A percentile compares a stretch with the other conserved stretches of the same genome.
These are phyloP conservation scores for Seira musarum DNA, from an alignment of 2,888 invertebrate genomes.

Conservation along the genomic window DNA sequence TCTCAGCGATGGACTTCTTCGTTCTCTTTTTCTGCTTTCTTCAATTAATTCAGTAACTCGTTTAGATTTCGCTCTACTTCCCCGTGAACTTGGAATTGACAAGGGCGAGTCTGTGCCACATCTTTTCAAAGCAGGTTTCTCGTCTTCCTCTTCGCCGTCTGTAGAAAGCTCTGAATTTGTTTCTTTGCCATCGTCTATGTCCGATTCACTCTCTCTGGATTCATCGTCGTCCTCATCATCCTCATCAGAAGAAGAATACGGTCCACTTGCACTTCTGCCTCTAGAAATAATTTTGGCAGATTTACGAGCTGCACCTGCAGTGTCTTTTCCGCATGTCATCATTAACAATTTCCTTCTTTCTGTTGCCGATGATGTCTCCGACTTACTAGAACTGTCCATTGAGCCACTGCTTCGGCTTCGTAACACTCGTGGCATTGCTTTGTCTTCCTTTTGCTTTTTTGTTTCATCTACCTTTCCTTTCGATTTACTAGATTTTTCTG, in stretches of 20 bases:
- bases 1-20: constrained; percentile 31
- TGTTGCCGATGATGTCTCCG: constrained; percentile 22
- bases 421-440: constrained; percentile 34
- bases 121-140: not conserved
- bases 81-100: constrained; percentile 45
- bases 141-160: constrained; percentile 30
- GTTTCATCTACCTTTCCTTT: not conserved
- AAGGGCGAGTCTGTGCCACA: constrained; percentile 36
- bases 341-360: constrained; percentile 34
- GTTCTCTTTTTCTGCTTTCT: constrained; percentile 11
- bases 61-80: constrained; percentile 33
- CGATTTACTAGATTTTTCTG: constrained; percentile 8
- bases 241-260: constrained; percentile 54
- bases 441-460: constrained; percentile 30
- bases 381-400: constrained; percentile 33
- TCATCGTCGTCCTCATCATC: not conserved
- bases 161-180: constrained; percentile 21
- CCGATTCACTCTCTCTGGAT: constrained; percentile 18
- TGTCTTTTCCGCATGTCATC: constrained; percentile 50
- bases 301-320: constrained; percentile 67
- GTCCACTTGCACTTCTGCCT: constrained; percentile 45
- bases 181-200: constrained; percentile 33
- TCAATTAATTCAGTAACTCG: constrained; percentile 35
- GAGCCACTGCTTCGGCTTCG: constrained; percentile 48
- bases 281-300: constrained; percentile 65